Percentiles rank a stretch among this genome's conserved stretches.
Conservation (phyloP, 2,113 vertebrate species). For the Paedocypris sp. region DNA sequence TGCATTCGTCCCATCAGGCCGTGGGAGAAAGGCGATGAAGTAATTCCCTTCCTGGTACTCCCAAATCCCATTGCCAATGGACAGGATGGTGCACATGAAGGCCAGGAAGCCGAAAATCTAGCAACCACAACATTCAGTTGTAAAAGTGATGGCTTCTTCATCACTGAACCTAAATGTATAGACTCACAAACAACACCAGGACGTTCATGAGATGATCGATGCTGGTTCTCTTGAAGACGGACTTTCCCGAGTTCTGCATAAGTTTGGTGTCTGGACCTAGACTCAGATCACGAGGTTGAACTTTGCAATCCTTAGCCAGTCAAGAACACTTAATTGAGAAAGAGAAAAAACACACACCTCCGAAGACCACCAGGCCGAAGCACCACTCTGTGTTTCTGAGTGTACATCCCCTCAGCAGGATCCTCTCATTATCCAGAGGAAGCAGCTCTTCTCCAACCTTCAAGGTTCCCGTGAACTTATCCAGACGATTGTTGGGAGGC, state of each 20-base stretch:
- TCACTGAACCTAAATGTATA: not conserved
- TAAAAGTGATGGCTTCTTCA: not conserved
- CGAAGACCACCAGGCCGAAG: conserved; percentile 84
- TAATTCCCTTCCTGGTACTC: conserved; percentile 63
- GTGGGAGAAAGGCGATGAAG: conserved; percentile 77
- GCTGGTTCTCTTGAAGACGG: conserved; percentile 76
- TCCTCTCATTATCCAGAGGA: conserved; percentile 75
- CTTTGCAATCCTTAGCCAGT: not conserved
- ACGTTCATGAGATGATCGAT: conserved; percentile 84
- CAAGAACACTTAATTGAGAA: no score
- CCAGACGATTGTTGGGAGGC: conserved; percentile 83
- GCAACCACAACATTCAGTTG: not conserved
- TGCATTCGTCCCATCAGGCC: conserved; percentile 52
- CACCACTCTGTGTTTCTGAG: conserved; percentile 94
- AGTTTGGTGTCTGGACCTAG: conserved; percentile 86
- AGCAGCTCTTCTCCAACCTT: conserved; percentile 55
- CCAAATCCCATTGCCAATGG: conserved; percentile 80
- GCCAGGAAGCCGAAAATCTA: conserved; percentile 84
- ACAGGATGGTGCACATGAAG: conserved; percentile 72
- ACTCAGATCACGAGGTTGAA: not conserved
- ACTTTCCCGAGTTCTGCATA: conserved; percentile 91
- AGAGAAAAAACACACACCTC: conserved; percentile 58
- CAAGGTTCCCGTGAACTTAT: conserved; percentile 78
- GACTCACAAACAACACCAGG: conserved; percentile 78
- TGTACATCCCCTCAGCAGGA: conserved; percentile 81